A percentile compares a stretch with the other conserved stretches of the same genome.
Evolutionary conservation across 1,140 invertebrate genomes (phyloP).

Genomic region (Procambarus virginalis): DNA sequence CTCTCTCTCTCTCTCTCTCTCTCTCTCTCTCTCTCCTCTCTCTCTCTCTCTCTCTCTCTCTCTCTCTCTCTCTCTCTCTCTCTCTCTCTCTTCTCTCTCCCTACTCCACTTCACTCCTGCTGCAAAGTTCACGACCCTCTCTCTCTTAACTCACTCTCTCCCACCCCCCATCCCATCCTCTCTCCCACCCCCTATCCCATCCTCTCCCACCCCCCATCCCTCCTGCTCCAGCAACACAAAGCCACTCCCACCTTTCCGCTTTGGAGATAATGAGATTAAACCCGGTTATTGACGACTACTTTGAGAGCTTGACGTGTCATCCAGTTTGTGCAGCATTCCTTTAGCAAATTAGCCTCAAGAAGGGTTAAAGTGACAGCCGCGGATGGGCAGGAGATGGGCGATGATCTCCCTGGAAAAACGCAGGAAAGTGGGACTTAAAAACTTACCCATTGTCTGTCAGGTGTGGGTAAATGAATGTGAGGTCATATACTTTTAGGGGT

Average conservation of each 20-base stretch:
- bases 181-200: background rate
- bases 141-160: background rate
- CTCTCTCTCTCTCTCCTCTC: background rate
- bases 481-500: background rate
- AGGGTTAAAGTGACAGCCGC: background rate
- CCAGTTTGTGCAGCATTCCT: background rate
- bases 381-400: background rate
- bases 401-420: background rate
- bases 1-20: no score
- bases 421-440: background rate
- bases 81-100: background rate
- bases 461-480: no score
- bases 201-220: background rate
- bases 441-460: background rate
- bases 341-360: slow-evolving; percentile 1
- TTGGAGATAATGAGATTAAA: slow-evolving; percentile 1
- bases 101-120: background rate
- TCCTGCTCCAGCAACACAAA: background rate
- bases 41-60: background rate
- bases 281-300: background rate
- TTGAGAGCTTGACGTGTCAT: slow-evolving; percentile 1
- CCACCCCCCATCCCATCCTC: background rate
- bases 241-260: background rate
- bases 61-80: background rate
- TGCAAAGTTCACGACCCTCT: background rate